Percentiles rank a stretch among this genome's conserved stretches.
phyloP scores from a whole-genome alignment of 1,140 invertebrate genomes.

The Myzus persicae region DNA sequence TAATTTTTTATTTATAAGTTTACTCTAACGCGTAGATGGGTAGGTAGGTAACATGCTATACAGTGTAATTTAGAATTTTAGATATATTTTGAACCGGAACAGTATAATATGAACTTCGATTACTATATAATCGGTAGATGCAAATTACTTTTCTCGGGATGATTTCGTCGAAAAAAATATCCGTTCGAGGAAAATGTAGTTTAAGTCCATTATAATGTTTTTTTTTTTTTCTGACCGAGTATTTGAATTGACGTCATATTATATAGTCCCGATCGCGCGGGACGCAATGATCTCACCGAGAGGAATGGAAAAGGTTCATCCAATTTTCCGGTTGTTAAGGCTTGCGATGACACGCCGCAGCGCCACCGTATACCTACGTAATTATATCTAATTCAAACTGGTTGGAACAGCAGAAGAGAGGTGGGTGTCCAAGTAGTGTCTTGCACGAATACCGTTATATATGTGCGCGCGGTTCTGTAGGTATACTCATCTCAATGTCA shows the following conservation, averaged over 20 bases:
- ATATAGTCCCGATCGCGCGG: neutral
- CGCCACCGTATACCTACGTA: neutral
- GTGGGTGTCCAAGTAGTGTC: neutral
- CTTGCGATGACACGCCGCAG: neutral
- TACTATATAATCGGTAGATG: neutral
- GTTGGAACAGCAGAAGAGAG: neutral
- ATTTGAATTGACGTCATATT: neutral
- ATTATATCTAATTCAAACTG: constrained; percentile 3
- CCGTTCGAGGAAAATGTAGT: neutral
- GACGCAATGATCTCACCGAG: neutral
- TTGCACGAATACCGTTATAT: constrained; percentile 47
- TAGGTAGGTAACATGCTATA: neutral
- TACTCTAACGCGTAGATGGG: too few relatives aligned
- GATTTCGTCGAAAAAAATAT: neutral
- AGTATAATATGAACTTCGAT: neutral
- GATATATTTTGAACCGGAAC: neutral
- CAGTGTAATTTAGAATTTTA: neutral
- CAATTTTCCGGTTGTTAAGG: neutral
- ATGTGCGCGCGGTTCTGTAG: constrained; percentile 10
- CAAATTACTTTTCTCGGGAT: neutral
- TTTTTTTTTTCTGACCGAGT: neutral
- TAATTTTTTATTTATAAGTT: neutral
- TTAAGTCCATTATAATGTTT: neutral
- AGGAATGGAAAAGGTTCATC: neutral
- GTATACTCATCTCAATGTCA: constrained; percentile 35